Evolutionary conservation across 35 echinoderm and acorn worm genomes (phyloP).

Genomic region (Strongylocentrotus purpuratus): DNA sequence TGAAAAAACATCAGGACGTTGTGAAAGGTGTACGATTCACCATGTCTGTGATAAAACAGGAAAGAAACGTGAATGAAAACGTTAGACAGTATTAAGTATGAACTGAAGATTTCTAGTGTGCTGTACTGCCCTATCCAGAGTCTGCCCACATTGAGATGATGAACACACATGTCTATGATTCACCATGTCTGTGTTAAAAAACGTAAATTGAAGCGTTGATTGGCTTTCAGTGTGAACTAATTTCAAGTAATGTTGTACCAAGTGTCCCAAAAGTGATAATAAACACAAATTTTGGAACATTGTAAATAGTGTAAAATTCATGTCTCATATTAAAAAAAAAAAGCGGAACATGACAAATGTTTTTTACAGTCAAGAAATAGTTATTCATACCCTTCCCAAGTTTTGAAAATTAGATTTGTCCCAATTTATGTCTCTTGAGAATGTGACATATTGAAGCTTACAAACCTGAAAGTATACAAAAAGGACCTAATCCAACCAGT

Average conservation of each 20-base stretch:
- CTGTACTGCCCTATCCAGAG: constrained; percentile 98
- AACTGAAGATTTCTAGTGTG: constrained; percentile 70
- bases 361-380: no score
- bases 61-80: not conserved
- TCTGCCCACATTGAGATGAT: constrained; percentile 94
- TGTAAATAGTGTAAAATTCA: no score
- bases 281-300: not conserved
- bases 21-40: constrained; percentile 95
- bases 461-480: no score
- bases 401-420: no score
- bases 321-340: no score
- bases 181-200: constrained; percentile 91
- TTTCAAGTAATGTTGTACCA: not conserved
- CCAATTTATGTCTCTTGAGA: no score
- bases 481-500: no score
- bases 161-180: constrained; percentile 94
- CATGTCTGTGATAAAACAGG: constrained; percentile 69
- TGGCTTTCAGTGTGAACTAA: not conserved
- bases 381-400: no score
- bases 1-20: constrained; percentile 84
- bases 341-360: no score
- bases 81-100: no score
- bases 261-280: not conserved
- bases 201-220: no score
- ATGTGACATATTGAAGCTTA: no score